Conservation (phyloP, 1,140 invertebrate genomes). For the Trinorchestia longiramus region DNA sequence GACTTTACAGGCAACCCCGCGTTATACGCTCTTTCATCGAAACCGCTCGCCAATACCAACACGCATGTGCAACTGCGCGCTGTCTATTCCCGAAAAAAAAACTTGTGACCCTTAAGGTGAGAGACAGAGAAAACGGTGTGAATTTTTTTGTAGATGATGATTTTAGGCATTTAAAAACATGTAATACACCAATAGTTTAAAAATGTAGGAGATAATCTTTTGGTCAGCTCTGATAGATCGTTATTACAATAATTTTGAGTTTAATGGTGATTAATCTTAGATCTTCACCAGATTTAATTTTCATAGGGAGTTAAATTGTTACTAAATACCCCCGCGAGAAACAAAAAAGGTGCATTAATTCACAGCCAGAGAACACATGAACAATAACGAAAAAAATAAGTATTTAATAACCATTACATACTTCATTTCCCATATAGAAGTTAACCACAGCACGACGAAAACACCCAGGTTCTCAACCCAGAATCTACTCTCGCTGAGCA, state of each 20-base stretch:
- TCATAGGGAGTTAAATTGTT: no score
- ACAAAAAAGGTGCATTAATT: no score
- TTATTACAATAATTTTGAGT: not conserved
- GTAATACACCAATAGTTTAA: not conserved
- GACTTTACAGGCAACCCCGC: slow-evolving; percentile 40
- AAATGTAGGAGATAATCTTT: not conserved
- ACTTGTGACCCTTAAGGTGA: not conserved
- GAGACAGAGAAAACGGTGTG: not conserved
- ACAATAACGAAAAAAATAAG: no score
- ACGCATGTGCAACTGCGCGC: not conserved
- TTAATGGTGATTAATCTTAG: not conserved
- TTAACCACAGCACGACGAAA: no score
- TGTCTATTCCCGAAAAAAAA: not conserved
- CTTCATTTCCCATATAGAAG: no score
- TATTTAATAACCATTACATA: no score
- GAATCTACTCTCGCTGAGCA: no score
- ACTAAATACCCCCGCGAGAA: no score
- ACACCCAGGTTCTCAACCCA: no score
- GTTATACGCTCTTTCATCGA: slow-evolving; percentile 51
- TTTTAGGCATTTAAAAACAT: not conserved
- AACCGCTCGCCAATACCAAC: slow-evolving; percentile 26
- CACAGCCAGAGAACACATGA: no score
- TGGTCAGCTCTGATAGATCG: not conserved
- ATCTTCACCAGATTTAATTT: no score
- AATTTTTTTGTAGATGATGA: not conserved